These are phyloP conservation scores for Poecilia velifera DNA, from an alignment of 2,797 vertebrate species.

Conservation along the genomic window DNA sequence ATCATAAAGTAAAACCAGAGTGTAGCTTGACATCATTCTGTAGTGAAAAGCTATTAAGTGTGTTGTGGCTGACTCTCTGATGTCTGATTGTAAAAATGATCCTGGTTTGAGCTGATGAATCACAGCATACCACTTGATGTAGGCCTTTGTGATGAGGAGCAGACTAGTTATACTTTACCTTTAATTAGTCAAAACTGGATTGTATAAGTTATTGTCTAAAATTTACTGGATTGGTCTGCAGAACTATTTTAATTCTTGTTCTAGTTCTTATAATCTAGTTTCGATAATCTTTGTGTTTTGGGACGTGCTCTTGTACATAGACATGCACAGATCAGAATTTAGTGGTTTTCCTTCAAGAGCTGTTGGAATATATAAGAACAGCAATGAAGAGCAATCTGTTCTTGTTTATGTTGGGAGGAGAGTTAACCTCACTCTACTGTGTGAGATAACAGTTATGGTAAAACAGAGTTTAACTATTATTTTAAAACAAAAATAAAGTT, in stretches of 20 bases:
- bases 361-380: background rate
- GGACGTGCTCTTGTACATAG: background rate
- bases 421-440: background rate
- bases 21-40: slow-evolving; percentile 53
- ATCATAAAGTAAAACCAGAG: slow-evolving; percentile 42
- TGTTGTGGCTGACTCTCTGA: background rate
- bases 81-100: background rate
- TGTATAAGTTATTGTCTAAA: background rate
- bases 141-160: background rate
- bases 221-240: background rate
- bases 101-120: background rate
- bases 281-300: background rate
- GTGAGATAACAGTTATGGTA: background rate
- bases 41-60: slow-evolving; percentile 23
- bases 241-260: background rate
- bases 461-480: background rate
- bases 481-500: background rate
- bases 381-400: background rate
- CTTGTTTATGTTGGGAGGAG: background rate
- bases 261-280: background rate
- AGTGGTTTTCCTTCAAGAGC: background rate
- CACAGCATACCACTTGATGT: background rate
- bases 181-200: background rate
- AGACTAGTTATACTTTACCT: background rate
- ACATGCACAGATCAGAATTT: background rate